Conservation (phyloP, 2,797 vertebrate genomes). For the Myotis planiceps region DNA sequence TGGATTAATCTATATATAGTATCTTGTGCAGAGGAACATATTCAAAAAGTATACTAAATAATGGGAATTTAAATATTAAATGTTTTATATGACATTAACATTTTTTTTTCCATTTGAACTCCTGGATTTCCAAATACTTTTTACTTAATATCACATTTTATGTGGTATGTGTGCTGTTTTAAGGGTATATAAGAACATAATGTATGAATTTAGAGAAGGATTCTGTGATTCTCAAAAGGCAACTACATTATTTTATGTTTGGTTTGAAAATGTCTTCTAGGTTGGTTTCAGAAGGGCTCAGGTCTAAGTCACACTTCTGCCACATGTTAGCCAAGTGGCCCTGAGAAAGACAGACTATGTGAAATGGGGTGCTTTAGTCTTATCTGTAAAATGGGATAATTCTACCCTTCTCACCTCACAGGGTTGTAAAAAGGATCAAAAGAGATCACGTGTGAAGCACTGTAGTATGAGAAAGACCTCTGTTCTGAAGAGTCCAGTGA, state of each 20-base stretch:
- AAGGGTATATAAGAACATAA: not conserved
- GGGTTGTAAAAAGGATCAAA: not conserved
- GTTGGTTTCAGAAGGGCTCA: not conserved
- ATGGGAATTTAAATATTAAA: not conserved
- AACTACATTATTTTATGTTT: not conserved
- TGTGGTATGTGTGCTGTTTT: not conserved
- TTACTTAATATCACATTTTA: not conserved
- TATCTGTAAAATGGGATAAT: not conserved
- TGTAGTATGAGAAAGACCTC: not conserved
- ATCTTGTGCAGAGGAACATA: not conserved
- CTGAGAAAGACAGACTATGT: not conserved
- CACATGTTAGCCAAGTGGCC: not conserved
- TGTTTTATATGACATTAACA: not conserved
- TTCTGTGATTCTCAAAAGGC: constrained; percentile 3
- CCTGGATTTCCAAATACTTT: not conserved
- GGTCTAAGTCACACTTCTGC: not conserved
- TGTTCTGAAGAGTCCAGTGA: not conserved
- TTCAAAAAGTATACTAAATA: not conserved
- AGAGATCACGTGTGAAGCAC: not conserved
- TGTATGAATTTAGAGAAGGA: not conserved
- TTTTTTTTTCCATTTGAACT: not conserved
- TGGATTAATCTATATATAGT: not conserved
- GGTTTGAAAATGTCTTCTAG: not conserved
- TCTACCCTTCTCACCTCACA: not conserved
- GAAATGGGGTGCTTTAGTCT: not conserved